phyloP scores from a whole-genome alignment of 2,797 vertebrate genomes.

The Pygocentrus nattereri region DNA sequence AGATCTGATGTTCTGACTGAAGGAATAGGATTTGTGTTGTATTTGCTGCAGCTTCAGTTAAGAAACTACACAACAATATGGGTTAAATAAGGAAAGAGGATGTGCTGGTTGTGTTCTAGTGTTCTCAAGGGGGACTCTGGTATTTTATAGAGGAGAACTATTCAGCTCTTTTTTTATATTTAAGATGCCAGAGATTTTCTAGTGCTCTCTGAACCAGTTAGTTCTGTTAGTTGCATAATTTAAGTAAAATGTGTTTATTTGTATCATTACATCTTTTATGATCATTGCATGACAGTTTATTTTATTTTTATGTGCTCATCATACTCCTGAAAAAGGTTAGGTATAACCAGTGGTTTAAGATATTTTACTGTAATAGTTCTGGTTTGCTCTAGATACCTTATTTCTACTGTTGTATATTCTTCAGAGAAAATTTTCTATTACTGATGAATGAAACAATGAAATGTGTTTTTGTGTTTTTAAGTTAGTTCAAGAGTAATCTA shows the following conservation, averaged over 20 bases:
- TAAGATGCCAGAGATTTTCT: neutral
- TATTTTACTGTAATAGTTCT: neutral
- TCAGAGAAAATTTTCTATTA: slow-evolving; percentile 18
- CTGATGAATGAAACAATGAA: neutral
- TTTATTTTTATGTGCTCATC: slow-evolving; percentile 7
- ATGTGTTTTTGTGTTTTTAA: slow-evolving; percentile 34
- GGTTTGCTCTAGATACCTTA: no score
- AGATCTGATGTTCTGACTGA: neutral
- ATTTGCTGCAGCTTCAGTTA: slow-evolving; percentile 1
- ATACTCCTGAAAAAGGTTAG: neutral
- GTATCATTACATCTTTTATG: neutral
- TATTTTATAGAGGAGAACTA: slow-evolving; percentile 1
- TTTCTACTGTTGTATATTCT: neutral
- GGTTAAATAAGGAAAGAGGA: neutral
- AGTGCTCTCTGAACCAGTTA: neutral
- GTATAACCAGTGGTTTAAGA: neutral
- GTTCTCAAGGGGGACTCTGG: slow-evolving; percentile 2
- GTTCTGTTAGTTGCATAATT: neutral
- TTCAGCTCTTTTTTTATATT: slow-evolving; percentile 8
- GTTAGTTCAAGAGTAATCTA: slow-evolving; percentile 82
- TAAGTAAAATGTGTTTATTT: neutral
- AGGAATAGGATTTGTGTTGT: neutral
- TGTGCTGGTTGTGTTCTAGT: neutral
- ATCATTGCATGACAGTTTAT: slow-evolving; percentile 32
- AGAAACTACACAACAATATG: neutral